Percentiles rank a stretch among this genome's conserved stretches.
These are phyloP conservation scores for Ifrita kowaldi DNA, from an alignment of 2,113 vertebrate species.

Conservation along the genomic window DNA sequence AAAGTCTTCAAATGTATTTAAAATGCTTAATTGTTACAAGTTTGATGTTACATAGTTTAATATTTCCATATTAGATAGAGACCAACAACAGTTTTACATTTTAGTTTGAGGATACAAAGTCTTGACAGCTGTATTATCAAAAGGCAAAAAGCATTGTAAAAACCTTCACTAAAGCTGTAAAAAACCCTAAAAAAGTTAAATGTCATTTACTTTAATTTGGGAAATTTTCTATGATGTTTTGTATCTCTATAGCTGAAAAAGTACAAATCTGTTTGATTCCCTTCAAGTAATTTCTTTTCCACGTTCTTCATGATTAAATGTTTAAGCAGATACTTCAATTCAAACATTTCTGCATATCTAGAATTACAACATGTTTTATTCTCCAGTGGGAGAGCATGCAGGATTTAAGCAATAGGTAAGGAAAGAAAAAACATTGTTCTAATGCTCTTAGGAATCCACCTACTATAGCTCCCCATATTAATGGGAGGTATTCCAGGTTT, in stretches of 20 bases:
- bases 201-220: neutral
- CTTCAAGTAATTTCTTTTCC: neutral
- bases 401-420: conserved; percentile 20
- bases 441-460: neutral
- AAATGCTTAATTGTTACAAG: neutral
- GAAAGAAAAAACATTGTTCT: neutral
- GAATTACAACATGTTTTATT: conserved; percentile 19
- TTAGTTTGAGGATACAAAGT: neutral
- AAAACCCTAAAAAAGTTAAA: neutral
- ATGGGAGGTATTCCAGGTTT: neutral
- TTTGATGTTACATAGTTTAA: neutral
- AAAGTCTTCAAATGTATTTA: neutral
- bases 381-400: neutral
- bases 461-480: neutral
- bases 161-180: neutral
- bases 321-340: conserved; percentile 16
- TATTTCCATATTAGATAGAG: neutral
- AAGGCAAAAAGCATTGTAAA: neutral
- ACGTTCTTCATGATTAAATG: neutral
- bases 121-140: neutral
- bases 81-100: neutral
- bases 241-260: neutral
- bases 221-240: neutral
- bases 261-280: conserved; percentile 1
- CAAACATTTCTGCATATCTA: neutral